These are phyloP conservation scores for Ferrisia virgata DNA, from an alignment of 2,888 invertebrate species.

Conservation along the genomic window DNA sequence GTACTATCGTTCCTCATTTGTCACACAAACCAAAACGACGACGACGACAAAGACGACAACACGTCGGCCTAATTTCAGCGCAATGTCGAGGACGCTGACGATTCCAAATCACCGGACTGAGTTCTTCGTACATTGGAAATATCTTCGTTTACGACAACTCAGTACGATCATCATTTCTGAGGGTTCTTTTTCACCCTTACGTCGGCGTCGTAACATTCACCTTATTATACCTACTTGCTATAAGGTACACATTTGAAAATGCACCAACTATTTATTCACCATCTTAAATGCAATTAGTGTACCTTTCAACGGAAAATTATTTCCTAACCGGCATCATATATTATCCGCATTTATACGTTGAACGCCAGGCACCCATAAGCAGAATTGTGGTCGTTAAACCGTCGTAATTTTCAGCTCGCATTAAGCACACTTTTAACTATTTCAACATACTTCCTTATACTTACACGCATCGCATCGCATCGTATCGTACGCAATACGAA, in stretches of 20 bases:
- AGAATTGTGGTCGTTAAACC: not conserved
- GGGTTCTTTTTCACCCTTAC: not conserved
- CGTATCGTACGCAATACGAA: not conserved
- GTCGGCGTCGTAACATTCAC: not conserved
- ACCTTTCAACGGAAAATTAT: not conserved
- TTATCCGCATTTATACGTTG: not conserved
- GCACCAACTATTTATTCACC: too few species aligned
- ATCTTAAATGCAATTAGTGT: not conserved
- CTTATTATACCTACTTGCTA: too few species aligned
- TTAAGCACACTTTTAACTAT: not conserved
- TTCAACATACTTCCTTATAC: not conserved
- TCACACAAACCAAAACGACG: conserved; percentile 32
- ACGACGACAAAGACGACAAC: too few species aligned
- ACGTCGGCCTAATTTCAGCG: not conserved
- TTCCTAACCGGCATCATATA: not conserved
- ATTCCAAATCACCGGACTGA: not conserved
- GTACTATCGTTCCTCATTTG: conserved; percentile 29
- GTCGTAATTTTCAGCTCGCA: conserved; percentile 3
- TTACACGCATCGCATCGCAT: too few species aligned
- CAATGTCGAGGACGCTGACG: not conserved
- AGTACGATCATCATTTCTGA: not conserved
- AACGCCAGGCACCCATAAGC: not conserved
- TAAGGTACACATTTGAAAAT: too few species aligned
- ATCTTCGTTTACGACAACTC: not conserved
- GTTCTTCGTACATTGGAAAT: not conserved